phyloP scores from a whole-genome alignment of 2,113 vertebrate genomes.

The Syngnathoides biaculeatus region DNA sequence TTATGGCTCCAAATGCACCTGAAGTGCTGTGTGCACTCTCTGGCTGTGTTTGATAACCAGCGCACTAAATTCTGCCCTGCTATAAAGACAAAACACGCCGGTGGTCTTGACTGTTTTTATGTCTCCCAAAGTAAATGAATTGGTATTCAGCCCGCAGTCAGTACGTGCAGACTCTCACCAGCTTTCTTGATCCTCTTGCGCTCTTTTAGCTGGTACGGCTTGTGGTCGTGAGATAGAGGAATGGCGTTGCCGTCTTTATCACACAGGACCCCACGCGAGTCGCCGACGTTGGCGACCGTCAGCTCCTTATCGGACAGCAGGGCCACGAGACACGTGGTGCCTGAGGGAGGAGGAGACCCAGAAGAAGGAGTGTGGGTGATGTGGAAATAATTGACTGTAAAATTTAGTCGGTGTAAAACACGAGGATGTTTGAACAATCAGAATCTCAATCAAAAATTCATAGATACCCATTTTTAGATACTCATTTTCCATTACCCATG shows the following conservation, averaged over 20 bases:
- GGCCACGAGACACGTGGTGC: constrained; percentile 94
- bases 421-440: background rate
- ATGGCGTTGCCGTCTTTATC: constrained; percentile 95
- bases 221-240: constrained; percentile 95
- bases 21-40: constrained; percentile 28
- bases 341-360: constrained; percentile 60
- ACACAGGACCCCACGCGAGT: constrained; percentile 91
- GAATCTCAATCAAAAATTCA: background rate
- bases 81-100: constrained; percentile 24
- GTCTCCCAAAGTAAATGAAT: background rate
- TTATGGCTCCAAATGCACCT: constrained; percentile 40
- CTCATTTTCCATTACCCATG: background rate
- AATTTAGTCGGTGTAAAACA: background rate
- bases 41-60: constrained; percentile 41
- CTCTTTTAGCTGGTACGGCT: constrained; percentile 96
- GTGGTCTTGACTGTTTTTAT: constrained; percentile 31
- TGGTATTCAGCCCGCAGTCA: constrained; percentile 3
- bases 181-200: constrained; percentile 97
- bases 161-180: constrained; percentile 69
- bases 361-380: background rate
- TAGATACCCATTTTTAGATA: background rate
- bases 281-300: constrained; percentile 94
- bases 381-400: background rate
- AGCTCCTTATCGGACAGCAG: constrained; percentile 92
- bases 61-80: constrained; percentile 29